Conservation (phyloP, 2,113 vertebrate genomes). For the Phycodurus eques region DNA sequence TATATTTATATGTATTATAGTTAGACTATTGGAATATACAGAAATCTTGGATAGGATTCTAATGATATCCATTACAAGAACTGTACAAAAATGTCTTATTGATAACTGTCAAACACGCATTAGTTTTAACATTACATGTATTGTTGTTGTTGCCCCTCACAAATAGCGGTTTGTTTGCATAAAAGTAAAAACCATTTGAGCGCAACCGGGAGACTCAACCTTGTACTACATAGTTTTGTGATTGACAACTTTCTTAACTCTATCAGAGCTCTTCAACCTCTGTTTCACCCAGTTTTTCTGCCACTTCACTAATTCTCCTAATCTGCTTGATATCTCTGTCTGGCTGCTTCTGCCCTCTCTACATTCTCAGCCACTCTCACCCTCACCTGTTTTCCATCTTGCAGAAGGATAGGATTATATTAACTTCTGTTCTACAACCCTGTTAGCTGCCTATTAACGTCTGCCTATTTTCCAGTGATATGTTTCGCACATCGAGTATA, state of each 20-base stretch:
- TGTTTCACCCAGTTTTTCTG: conserved; percentile 38
- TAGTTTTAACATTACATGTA: too few species aligned
- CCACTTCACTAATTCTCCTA: conserved; percentile 52
- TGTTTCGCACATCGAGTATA: conserved; percentile 50
- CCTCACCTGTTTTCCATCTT: conserved; percentile 19
- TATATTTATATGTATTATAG: too few species aligned
- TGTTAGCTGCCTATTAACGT: conserved; percentile 63
- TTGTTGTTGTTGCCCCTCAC: too few species aligned
- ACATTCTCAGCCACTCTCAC: conserved; percentile 21
- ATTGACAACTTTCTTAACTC: conserved; percentile 36
- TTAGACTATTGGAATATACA: too few species aligned
- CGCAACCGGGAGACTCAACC: conserved; percentile 15
- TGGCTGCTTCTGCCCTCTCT: conserved; percentile 45
- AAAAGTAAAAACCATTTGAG: not conserved
- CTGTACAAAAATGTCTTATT: too few species aligned
- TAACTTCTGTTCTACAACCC: conserved; percentile 60
- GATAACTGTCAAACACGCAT: too few species aligned
- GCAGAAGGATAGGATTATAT: conserved; percentile 47
- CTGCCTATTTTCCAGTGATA: conserved; percentile 47
- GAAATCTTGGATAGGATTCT: too few species aligned
- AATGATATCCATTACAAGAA: too few species aligned
- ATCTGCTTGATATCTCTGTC: conserved; percentile 53
- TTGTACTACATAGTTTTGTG: conserved; percentile 11
- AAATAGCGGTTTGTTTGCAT: not conserved
- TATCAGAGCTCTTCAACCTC: conserved; percentile 35